Conservation (phyloP, 2,797 vertebrate genomes). For the Brachymystax lenok region DNA sequence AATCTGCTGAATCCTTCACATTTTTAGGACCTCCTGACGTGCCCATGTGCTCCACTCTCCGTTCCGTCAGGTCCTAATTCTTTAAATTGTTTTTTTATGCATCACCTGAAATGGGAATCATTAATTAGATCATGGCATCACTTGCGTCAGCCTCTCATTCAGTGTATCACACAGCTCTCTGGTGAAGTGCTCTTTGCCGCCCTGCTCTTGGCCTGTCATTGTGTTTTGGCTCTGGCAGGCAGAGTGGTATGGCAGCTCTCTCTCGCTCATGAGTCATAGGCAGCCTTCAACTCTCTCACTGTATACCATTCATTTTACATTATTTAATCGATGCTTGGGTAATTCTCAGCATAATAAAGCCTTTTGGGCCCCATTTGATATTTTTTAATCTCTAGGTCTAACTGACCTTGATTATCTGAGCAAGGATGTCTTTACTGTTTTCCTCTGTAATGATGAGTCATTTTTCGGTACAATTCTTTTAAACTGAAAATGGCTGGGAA, state of each 20-base stretch:
- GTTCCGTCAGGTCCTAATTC: too few relatives aligned
- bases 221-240: background rate
- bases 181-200: background rate
- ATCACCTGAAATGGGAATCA: too few relatives aligned
- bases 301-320: background rate
- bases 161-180: background rate
- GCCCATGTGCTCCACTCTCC: background rate
- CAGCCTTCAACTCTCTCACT: background rate
- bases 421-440: background rate
- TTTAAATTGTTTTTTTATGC: background rate
- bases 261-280: background rate
- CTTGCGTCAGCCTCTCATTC: background rate
- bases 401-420: background rate
- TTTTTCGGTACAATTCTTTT: background rate
- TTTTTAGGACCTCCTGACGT: background rate
- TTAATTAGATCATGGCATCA: too few relatives aligned
- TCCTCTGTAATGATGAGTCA: background rate
- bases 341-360: background rate
- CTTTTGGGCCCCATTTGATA: background rate
- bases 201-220: background rate
- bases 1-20: background rate
- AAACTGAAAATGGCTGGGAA: too few relatives aligned
- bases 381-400: background rate
- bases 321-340: background rate
- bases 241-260: background rate